Conservation (phyloP, 2,797 vertebrate species). For the Enoplosus armatus region DNA sequence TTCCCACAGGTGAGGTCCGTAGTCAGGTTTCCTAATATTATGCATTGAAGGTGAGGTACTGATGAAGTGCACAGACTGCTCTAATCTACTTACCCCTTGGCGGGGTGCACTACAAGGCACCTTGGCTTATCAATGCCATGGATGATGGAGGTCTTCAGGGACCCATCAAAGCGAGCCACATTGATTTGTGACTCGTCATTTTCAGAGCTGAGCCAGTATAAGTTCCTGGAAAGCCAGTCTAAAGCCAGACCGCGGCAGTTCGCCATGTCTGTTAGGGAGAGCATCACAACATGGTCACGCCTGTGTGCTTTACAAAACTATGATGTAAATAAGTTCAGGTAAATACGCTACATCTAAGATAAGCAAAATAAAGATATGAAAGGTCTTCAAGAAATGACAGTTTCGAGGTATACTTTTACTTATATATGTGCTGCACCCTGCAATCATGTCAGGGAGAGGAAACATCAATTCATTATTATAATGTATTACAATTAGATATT, state of each 20-base stretch:
- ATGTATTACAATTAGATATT: neutral
- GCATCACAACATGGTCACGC: neutral
- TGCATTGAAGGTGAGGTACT: conserved; percentile 47
- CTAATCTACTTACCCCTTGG: conserved; percentile 93
- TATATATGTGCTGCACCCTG: neutral
- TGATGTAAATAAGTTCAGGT: neutral
- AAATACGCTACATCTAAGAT: neutral
- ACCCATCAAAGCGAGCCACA: conserved; percentile 96
- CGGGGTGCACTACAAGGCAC: conserved; percentile 95
- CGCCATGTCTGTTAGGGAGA: conserved; percentile 89
- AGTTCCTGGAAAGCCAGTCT: conserved; percentile 98
- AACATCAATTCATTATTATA: neutral
- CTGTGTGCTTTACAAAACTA: neutral
- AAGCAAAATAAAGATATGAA: neutral
- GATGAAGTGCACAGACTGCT: conserved; percentile 57
- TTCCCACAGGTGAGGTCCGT: conserved; percentile 23
- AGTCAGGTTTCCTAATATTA: conserved; percentile 29
- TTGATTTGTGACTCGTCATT: conserved; percentile 99
- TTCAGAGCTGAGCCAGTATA: conserved; percentile 99
- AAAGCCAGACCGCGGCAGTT: conserved; percentile 96
- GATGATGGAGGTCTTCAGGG: conserved; percentile 98
- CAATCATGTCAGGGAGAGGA: neutral
- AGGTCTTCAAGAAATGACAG: neutral
- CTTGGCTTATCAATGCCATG: conserved; percentile 98
- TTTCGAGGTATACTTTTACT: neutral